phyloP scores from a whole-genome alignment of 2,888 invertebrate genomes.

The Neoscelio sp. region DNA sequence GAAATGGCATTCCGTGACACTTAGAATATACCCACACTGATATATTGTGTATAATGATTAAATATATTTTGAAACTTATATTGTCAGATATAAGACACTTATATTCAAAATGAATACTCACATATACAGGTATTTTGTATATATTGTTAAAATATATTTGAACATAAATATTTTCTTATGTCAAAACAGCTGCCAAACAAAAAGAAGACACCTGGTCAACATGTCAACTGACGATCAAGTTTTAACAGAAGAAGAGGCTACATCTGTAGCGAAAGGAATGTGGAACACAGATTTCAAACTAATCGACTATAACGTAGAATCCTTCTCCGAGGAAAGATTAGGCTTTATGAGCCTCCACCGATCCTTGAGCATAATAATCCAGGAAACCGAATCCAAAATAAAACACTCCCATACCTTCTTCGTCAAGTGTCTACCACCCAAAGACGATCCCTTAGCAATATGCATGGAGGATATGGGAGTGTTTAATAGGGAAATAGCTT shows the following conservation, averaged over 20 bases:
- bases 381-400: conserved; percentile 24
- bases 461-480: conserved; percentile 84
- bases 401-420: conserved; percentile 83
- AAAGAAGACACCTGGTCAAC: background rate
- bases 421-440: conserved; percentile 85
- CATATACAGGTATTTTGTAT: too few relatives aligned
- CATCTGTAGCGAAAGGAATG: conserved; percentile 9
- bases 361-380: conserved; percentile 67
- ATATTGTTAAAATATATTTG: too few relatives aligned
- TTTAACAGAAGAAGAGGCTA: conserved; percentile 37
- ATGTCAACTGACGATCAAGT: conserved; percentile 19
- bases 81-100: too few relatives aligned
- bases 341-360: conserved; percentile 77
- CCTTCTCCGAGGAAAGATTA: conserved; percentile 74
- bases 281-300: conserved; percentile 36
- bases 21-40: too few relatives aligned
- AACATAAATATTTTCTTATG: too few relatives aligned
- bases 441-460: conserved; percentile 84
- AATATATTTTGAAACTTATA: too few relatives aligned
- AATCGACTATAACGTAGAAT: conserved; percentile 68
- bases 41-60: too few relatives aligned
- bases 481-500: conserved; percentile 83
- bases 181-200: too few relatives aligned
- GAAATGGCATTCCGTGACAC: too few relatives aligned
- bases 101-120: too few relatives aligned